Percentiles rank a stretch among this genome's conserved stretches.
These are phyloP conservation scores for Holothuria leucospilota DNA, from an alignment of 53 echinoderm and acorn worm genomes.

Conservation along the genomic window DNA sequence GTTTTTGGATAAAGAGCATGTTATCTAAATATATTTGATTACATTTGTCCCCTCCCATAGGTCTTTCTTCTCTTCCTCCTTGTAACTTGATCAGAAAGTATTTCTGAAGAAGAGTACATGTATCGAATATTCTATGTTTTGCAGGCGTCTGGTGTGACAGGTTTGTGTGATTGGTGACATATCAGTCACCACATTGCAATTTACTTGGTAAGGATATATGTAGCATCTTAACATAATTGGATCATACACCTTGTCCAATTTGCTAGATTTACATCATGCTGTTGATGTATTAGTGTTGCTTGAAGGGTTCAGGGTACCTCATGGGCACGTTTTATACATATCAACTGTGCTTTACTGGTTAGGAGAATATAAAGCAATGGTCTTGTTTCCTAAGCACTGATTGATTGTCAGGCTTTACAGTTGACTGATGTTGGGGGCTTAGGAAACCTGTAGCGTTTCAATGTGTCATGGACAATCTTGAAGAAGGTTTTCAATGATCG, in stretches of 20 bases:
- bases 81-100: neutral
- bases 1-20: neutral
- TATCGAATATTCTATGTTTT: neutral
- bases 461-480: too few species aligned
- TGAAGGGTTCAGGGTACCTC: conserved; percentile 5
- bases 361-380: too few species aligned
- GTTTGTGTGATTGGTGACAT: neutral
- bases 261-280: conserved; percentile 1
- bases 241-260: conserved; percentile 38
- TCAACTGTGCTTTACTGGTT: too few species aligned
- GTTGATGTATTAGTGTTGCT: conserved; percentile 16
- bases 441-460: too few species aligned
- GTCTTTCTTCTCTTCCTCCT: conserved; percentile 10
- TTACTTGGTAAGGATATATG: conserved; percentile 1
- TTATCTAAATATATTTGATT: conserved; percentile 15
- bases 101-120: too few species aligned
- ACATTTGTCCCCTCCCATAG: neutral
- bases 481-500: too few species aligned
- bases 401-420: too few species aligned
- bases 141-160: neutral
- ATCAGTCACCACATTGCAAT: conserved; percentile 5
- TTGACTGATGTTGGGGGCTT: too few species aligned
- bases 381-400: too few species aligned
- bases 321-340: too few species aligned
- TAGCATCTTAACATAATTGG: conserved; percentile 15